Percentiles rank a stretch among this genome's conserved stretches.
phyloP scores from a whole-genome alignment of 2,113 vertebrate species.

The Solea senegalensis region DNA sequence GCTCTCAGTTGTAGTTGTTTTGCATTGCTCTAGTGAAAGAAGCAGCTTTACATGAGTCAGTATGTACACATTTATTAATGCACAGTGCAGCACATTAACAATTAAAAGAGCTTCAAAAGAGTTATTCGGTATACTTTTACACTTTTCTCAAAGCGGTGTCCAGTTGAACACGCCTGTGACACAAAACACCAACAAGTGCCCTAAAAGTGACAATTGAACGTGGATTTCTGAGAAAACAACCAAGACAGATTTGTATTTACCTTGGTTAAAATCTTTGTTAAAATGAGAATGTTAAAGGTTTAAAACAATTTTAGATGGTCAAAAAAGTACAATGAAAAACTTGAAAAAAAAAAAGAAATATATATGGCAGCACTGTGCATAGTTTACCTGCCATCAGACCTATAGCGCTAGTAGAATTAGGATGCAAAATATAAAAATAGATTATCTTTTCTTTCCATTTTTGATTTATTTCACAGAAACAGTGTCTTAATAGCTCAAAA shows the following conservation, averaged over 20 bases:
- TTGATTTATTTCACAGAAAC: neutral
- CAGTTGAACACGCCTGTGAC: neutral
- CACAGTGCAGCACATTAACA: conserved; percentile 49
- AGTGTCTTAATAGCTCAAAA: too few species aligned
- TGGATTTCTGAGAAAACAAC: neutral
- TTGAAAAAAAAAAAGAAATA: neutral
- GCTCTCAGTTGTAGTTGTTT: neutral
- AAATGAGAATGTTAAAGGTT: neutral
- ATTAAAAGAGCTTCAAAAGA: neutral
- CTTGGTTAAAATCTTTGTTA: neutral
- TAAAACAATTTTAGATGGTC: conserved; percentile 19
- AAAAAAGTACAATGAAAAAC: neutral
- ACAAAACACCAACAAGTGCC: conserved; percentile 17
- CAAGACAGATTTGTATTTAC: neutral
- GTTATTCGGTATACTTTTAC: too few species aligned
- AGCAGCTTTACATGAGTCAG: neutral
- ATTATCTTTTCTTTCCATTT: neutral
- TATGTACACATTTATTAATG: conserved; percentile 72
- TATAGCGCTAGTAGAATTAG: conserved; percentile 33
- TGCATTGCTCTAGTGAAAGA: conserved; percentile 5
- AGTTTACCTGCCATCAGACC: neutral
- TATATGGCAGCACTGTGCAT: neutral
- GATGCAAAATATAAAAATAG: neutral
- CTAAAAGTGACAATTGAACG: neutral
- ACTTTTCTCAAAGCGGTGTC: conserved; percentile 1